Conservation (phyloP, 1,140 invertebrate genomes). For the Meteorus sp. region DNA sequence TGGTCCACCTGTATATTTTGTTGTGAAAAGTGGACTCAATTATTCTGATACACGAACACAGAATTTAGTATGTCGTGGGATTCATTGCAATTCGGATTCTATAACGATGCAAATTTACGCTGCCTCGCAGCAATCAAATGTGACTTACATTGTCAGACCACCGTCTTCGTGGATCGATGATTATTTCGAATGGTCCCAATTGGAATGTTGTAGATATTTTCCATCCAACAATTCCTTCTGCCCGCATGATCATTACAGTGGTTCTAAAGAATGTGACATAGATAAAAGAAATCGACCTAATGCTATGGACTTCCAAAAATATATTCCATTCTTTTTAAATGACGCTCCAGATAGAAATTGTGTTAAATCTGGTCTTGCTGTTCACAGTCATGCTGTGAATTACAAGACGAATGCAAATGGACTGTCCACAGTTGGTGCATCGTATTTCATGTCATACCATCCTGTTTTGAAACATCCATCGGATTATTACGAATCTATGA, state of each 20-base stretch:
- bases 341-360: constrained; percentile 85
- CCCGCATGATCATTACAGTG: constrained; percentile 68
- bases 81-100: constrained; percentile 79
- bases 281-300: too few relatives aligned
- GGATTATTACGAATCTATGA: constrained; percentile 91
- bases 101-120: constrained; percentile 81
- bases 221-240: constrained; percentile 67
- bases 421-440: constrained; percentile 64
- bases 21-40: constrained; percentile 81
- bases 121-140: constrained; percentile 70
- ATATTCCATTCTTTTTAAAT: constrained; percentile 83
- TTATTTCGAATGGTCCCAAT: constrained; percentile 86
- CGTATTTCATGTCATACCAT: constrained; percentile 96
- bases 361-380: constrained; percentile 85
- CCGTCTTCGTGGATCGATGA: constrained; percentile 95
- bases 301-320: constrained; percentile 72
- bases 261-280: constrained; percentile 52
- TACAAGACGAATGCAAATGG: constrained; percentile 55
- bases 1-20: constrained; percentile 96
- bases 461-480: constrained; percentile 87
- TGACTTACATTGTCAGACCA: constrained; percentile 84
- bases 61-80: constrained; percentile 84
- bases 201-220: constrained; percentile 66
- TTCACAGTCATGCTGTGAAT: constrained; percentile 74
- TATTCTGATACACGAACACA: constrained; percentile 74